Percentiles rank a stretch among this genome's conserved stretches.
Evolutionary conservation across 1,140 invertebrate genomes (phyloP).

Genomic region (Ridgeia piscesae): DNA sequence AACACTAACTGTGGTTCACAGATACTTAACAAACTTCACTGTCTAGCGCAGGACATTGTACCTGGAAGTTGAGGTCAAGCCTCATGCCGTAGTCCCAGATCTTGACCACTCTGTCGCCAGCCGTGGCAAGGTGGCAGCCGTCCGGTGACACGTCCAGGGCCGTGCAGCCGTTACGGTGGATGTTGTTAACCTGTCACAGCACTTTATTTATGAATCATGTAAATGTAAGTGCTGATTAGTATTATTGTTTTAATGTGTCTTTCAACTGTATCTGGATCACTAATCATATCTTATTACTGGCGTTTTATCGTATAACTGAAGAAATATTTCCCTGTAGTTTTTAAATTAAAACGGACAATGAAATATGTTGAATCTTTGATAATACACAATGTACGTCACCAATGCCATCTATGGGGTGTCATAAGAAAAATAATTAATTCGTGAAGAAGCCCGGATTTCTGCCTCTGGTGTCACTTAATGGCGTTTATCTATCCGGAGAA

Average conservation of each 20-base stretch:
- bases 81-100: constrained; percentile 56
- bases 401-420: not conserved
- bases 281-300: too few relatives aligned
- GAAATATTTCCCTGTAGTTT: too few relatives aligned
- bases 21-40: not conserved
- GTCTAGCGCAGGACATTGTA: not conserved
- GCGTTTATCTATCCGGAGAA: too few relatives aligned
- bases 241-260: too few relatives aligned
- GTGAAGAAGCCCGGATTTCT: too few relatives aligned
- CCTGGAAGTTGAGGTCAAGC: constrained; percentile 56
- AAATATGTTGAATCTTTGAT: not conserved
- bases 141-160: constrained; percentile 44
- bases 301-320: too few relatives aligned
- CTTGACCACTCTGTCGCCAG: constrained; percentile 55
- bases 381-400: not conserved
- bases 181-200: constrained; percentile 45
- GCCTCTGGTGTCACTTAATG: too few relatives aligned
- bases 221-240: too few relatives aligned
- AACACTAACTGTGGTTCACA: not conserved
- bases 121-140: constrained; percentile 51
- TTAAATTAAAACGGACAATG: too few relatives aligned
- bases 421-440: too few relatives aligned
- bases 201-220: too few relatives aligned
- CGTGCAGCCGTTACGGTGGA: constrained; percentile 51
- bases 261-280: too few relatives aligned